Percentiles rank a stretch among this genome's conserved stretches.
These are phyloP conservation scores for Oncorhynchus masou DNA, from an alignment of 2,113 vertebrate species.

Conservation along the genomic window DNA sequence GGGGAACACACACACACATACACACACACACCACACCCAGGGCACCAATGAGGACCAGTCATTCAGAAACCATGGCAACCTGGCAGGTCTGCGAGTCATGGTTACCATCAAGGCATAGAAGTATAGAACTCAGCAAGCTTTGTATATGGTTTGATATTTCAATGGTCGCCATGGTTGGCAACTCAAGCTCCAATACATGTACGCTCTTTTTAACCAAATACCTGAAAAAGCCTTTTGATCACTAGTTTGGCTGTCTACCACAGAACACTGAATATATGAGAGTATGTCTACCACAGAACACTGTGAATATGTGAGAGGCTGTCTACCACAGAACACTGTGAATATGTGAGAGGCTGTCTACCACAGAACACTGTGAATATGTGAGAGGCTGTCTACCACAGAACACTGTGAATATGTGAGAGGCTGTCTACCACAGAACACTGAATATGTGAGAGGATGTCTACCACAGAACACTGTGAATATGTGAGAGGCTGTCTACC, in stretches of 20 bases:
- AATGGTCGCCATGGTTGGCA: background rate
- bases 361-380: too few species aligned
- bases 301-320: too few species aligned
- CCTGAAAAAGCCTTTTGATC: background rate
- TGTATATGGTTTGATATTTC: background rate
- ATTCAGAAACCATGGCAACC: constrained; percentile 43
- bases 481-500: too few species aligned
- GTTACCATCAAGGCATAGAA: constrained; percentile 44
- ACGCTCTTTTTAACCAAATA: background rate
- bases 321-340: too few species aligned
- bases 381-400: too few species aligned
- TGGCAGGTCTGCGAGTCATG: constrained; percentile 13
- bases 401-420: too few species aligned
- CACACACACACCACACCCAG: background rate
- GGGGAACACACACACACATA: background rate
- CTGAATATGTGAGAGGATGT: too few species aligned
- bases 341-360: too few species aligned
- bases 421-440: too few species aligned
- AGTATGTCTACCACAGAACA: too few species aligned
- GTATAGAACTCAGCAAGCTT: background rate
- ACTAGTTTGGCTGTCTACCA: background rate
- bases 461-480: too few species aligned
- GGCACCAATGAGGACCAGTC: constrained; percentile 3
- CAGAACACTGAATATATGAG: background rate
- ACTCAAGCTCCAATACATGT: background rate